phyloP scores from a whole-genome alignment of 2,888 invertebrate species.

The Brachycybe producta region DNA sequence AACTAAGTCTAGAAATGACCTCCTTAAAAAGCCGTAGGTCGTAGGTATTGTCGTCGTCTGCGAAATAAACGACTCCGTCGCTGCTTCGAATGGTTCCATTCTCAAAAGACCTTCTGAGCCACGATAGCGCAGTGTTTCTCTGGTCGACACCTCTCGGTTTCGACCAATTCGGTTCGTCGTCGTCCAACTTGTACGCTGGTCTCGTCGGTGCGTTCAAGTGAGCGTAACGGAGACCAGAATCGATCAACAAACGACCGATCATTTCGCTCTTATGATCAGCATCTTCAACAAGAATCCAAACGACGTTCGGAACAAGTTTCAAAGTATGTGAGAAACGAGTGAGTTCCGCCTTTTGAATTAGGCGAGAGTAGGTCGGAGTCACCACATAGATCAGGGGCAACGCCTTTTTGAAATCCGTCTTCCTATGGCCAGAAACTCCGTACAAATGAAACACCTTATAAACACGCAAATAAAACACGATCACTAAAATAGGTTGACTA shows the following conservation, averaged over 20 bases:
- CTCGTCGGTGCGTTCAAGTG: constrained; percentile 56
- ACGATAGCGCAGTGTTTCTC: constrained; percentile 68
- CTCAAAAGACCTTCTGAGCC: constrained; percentile 54
- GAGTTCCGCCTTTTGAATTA: constrained; percentile 85
- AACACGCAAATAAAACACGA: too few relatives aligned
- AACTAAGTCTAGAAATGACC: constrained; percentile 38
- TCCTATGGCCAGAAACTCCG: too few relatives aligned
- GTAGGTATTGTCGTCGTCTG: constrained; percentile 95
- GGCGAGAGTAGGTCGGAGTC: constrained; percentile 78
- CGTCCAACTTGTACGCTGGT: constrained; percentile 50
- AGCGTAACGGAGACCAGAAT: constrained; percentile 52
- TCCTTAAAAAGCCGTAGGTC: constrained; percentile 77
- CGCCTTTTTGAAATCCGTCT: too few relatives aligned
- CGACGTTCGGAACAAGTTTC: constrained; percentile 69
- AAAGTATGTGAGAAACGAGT: constrained; percentile 77
- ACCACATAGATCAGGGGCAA: constrained; percentile 71
- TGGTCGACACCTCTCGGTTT: constrained; percentile 83
- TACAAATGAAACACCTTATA: too few relatives aligned
- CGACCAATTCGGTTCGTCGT: constrained; percentile 56
- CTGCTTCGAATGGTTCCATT: constrained; percentile 44
- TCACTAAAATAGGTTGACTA: too few relatives aligned
- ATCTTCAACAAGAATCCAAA: constrained; percentile 91
- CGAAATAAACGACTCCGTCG: constrained; percentile 78
- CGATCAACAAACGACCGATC: constrained; percentile 56
- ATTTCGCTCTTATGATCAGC: constrained; percentile 51